Conservation (phyloP, 2,113 vertebrate species). For the Lipophrys pholis region DNA sequence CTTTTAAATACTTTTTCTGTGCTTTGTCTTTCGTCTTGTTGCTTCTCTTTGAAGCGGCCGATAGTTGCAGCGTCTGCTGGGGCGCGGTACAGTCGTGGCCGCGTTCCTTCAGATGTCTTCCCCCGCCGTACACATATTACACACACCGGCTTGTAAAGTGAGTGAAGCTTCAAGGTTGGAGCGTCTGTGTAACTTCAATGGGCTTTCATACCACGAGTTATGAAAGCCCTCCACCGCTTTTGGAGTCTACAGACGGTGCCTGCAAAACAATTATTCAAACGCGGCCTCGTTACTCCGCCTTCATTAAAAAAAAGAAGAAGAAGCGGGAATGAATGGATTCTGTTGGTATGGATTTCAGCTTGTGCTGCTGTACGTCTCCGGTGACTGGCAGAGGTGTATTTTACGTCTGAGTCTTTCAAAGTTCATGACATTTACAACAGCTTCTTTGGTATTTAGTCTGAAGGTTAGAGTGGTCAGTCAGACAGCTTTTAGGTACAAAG, state of each 20-base stretch:
- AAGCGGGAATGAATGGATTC: conserved; percentile 13
- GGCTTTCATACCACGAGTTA: conserved; percentile 40
- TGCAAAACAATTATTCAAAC: conserved; percentile 31
- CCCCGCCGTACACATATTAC: conserved; percentile 29
- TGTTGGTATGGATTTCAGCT: conserved; percentile 43
- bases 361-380: conserved; percentile 59
- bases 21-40: not conserved
- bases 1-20: conserved; percentile 11
- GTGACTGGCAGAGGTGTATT: conserved; percentile 68
- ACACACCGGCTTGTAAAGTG: conserved; percentile 32
- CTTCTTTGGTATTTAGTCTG: conserved; percentile 82
- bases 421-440: conserved; percentile 85
- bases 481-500: conserved; percentile 65
- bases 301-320: conserved; percentile 35
- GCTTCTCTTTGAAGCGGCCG: not conserved
- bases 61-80: conserved; percentile 11
- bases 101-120: conserved; percentile 34
- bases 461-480: conserved; percentile 82
- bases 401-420: conserved; percentile 75
- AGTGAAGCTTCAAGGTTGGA: conserved; percentile 39
- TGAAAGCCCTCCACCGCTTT: conserved; percentile 26
- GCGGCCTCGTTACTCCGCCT: conserved; percentile 25
- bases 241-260: not conserved
- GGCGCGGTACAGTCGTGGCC: conserved; percentile 2
- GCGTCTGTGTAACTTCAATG: conserved; percentile 41